Conservation (phyloP, 2,797 vertebrate species). For the Rachycentron canadum region DNA sequence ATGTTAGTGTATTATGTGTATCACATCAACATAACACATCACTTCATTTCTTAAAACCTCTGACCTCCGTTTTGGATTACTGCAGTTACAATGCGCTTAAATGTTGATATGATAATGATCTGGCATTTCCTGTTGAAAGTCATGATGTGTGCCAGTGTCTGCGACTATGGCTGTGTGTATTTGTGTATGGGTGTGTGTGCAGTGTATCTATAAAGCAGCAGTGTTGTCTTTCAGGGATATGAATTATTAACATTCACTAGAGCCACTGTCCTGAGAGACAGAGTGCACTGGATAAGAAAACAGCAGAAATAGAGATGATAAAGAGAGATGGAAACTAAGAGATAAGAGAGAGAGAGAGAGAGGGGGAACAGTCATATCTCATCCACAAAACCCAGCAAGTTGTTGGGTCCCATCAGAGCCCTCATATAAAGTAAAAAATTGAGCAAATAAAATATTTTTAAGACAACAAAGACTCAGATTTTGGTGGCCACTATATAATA, state of each 20-base stretch:
- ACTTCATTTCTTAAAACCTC: neutral
- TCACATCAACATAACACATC: neutral
- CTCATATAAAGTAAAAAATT: neutral
- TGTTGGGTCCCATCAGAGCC: neutral
- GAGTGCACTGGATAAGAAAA: conserved; percentile 15
- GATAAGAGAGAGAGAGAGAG: neutral
- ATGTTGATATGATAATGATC: neutral
- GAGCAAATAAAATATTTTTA: neutral
- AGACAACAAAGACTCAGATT: neutral
- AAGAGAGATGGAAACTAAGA: neutral
- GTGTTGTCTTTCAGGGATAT: conserved; percentile 31
- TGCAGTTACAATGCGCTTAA: neutral
- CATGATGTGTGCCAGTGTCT: neutral
- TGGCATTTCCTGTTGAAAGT: neutral
- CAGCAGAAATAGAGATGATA: neutral
- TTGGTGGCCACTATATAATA: neutral
- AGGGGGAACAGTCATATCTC: neutral
- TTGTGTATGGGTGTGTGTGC: neutral
- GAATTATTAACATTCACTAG: conserved; percentile 46
- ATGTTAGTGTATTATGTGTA: neutral
- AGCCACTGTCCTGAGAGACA: conserved; percentile 35
- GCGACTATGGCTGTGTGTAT: neutral
- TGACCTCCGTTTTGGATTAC: neutral
- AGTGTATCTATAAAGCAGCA: neutral
- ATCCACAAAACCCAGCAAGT: conserved; percentile 19